A percentile compares a stretch with the other conserved stretches of the same genome.
phyloP scores from a whole-genome alignment of 2,113 vertebrate species.

The Pycnonotus jocosus region DNA sequence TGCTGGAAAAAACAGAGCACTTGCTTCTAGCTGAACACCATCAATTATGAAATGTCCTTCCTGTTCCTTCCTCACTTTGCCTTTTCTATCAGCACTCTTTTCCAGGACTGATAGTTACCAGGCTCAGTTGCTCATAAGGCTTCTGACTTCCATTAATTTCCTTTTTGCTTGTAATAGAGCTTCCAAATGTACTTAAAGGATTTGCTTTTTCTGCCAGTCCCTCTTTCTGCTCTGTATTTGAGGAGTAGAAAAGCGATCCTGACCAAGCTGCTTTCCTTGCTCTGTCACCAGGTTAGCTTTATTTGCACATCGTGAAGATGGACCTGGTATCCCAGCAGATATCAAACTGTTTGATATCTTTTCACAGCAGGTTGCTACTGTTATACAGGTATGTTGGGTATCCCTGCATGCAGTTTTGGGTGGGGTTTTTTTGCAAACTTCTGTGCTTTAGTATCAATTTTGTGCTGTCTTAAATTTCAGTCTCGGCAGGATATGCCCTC shows the following conservation, averaged over 20 bases:
- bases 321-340: slow-evolving; percentile 94
- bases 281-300: slow-evolving; percentile 82
- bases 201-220: background rate
- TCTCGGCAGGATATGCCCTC: slow-evolving; percentile 99
- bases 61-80: background rate
- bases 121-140: background rate
- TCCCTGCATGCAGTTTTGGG: background rate
- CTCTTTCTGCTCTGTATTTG: background rate
- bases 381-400: slow-evolving; percentile 84
- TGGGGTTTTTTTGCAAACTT: background rate
- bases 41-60: background rate
- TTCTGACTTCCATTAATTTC: background rate
- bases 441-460: background rate
- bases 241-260: background rate
- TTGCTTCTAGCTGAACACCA: background rate
- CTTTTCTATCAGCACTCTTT: background rate
- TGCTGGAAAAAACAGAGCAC: background rate
- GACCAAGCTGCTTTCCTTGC: background rate
- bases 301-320: slow-evolving; percentile 97
- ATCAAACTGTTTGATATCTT: slow-evolving; percentile 99
- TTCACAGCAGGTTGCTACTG: slow-evolving; percentile 97
- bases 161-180: background rate
- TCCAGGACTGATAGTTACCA: background rate
- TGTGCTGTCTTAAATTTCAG: slow-evolving; percentile 62
- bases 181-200: background rate